These are phyloP conservation scores for Chiloscyllium plagiosum DNA, from an alignment of 2,113 vertebrate species.

Conservation along the genomic window DNA sequence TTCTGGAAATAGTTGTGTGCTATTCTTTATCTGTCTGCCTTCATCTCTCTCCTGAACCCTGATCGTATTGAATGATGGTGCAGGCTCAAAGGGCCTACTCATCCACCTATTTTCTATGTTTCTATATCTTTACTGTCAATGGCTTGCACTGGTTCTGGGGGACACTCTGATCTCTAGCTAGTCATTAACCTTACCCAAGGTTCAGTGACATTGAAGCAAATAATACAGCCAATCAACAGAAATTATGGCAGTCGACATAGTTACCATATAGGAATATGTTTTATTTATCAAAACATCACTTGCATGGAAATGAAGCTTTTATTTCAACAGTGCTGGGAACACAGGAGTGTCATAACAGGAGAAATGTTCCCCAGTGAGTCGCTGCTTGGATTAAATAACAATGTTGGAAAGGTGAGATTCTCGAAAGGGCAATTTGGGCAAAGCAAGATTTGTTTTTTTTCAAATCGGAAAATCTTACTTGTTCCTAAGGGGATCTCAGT, in stretches of 20 bases:
- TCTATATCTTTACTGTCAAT: neutral
- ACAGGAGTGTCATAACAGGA: neutral
- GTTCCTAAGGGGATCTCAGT: neutral
- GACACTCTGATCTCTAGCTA: neutral
- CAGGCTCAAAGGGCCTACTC: too few species aligned
- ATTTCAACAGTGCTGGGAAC: conserved; percentile 6
- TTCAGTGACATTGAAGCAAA: neutral
- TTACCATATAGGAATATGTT: neutral
- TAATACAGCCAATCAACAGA: neutral
- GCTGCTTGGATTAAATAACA: neutral
- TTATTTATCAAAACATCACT: conserved; percentile 17
- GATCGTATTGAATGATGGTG: neutral
- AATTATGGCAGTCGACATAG: neutral
- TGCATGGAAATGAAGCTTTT: conserved; percentile 15
- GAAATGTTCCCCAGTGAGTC: neutral
- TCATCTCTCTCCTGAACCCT: neutral
- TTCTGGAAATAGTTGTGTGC: neutral
- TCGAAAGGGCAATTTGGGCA: neutral
- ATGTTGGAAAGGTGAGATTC: neutral
- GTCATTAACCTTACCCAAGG: neutral
- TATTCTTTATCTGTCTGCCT: neutral
- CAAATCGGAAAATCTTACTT: conserved; percentile 28
- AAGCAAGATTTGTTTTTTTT: conserved; percentile 19
- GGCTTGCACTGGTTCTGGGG: neutral
- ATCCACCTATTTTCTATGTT: too few species aligned